Base-by-base conservation (phyloP, 2,797 vertebrate species). In the Brotogeris chrysoptera region DNA sequence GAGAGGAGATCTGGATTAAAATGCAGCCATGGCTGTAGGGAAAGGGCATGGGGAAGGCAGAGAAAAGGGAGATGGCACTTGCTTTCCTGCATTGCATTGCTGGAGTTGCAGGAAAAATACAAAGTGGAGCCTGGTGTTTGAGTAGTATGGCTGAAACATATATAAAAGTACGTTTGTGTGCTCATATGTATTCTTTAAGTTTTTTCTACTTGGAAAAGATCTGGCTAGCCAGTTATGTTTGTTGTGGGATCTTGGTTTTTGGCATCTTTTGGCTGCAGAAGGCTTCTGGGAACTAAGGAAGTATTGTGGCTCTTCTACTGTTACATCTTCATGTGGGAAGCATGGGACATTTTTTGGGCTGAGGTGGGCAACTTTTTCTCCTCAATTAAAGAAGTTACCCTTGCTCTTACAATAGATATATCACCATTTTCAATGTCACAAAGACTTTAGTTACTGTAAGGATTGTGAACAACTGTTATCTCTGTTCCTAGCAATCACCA, bases 1-100 rank as follows among this genome's bases (percentile, higher is more conserved):
- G 97, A 98, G 98, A 92, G 60, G 78, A 74, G 28, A 69, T 78
- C 15, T 38, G 23, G 34, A 63, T 66, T 16, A 28, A 60, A 49
- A 53, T 10, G 5, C 16, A 19, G 36, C 39, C 1, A 0, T 87
- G 36, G 16, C 34, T 69, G 1, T 15, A 49, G 30, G 71, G 47
- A 50, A 30, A 15, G 81, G 47, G 43, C 39, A 5, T 9, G 43
- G 68, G 43, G 20, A 52, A 68, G 50, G 46, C 39, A 50, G 47
- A 23, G 43, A 43, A 63, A 64, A 41, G 47, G 47, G 43, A 80
- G 53, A 28, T 76, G 25, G 16, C 23, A 14, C 39, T 73, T 49
- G 38, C 15, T 74, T 90, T 80, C 24, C 39, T 66, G 36, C 41
- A 10, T 17, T 71, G 20, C 17, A 11, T 81, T 91, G 65, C 34